Conservation (phyloP, 2,113 vertebrate species). For the Rhodinocichla rosea region DNA sequence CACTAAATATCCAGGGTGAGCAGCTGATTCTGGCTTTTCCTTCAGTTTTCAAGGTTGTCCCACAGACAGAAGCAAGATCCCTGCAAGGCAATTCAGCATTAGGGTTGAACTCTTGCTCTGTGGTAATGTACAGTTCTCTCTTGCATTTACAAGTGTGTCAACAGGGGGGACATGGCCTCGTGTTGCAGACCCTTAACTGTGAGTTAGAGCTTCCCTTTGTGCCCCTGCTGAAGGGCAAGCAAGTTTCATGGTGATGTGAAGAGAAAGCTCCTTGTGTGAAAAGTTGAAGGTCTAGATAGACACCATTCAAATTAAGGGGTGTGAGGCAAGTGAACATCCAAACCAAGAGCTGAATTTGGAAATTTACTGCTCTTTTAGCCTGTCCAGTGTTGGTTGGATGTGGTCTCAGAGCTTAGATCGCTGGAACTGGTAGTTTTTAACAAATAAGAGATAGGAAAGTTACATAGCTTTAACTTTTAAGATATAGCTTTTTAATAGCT, state of each 20-base stretch:
- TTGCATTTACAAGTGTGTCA: background rate
- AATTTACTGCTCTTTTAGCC: background rate
- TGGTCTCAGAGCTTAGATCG: background rate
- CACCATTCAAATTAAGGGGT: background rate
- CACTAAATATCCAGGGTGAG: background rate
- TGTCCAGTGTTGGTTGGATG: background rate
- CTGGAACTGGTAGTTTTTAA: background rate
- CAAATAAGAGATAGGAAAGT: background rate
- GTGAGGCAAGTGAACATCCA: background rate
- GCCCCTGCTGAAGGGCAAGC: background rate
- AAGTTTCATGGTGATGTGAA: background rate
- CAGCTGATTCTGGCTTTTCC: background rate
- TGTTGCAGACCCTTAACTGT: background rate
- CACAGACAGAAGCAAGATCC: background rate
- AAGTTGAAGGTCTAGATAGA: background rate
- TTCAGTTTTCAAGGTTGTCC: background rate
- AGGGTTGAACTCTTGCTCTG: background rate
- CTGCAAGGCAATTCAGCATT: background rate
- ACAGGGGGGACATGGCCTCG: rapidly evolving
- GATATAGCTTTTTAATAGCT: background rate
- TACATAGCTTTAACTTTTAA: background rate
- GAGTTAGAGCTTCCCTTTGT: background rate
- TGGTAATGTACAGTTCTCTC: background rate
- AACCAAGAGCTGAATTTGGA: background rate
- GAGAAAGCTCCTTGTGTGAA: background rate